These are phyloP conservation scores for Musca vetustissima DNA, from an alignment of 1,140 invertebrate species.

Conservation along the genomic window DNA sequence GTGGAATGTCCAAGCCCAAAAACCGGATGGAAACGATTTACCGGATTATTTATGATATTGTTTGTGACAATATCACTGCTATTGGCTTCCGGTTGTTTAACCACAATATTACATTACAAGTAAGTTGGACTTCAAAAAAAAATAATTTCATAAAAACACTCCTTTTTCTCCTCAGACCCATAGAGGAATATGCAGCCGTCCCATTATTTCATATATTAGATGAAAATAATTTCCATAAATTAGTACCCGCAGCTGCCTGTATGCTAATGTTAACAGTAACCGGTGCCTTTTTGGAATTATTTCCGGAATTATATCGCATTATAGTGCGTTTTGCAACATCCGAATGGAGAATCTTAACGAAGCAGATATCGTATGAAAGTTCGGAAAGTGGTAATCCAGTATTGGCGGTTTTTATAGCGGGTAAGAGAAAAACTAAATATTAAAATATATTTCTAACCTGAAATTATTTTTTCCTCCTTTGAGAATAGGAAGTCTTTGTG, in stretches of 20 bases:
- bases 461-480: background rate
- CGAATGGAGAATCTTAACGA: slow-evolving; percentile 66
- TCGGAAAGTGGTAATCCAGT: slow-evolving; percentile 67
- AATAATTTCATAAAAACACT: too few relatives aligned
- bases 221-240: slow-evolving; percentile 62
- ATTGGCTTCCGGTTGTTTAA: slow-evolving; percentile 44
- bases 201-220: slow-evolving; percentile 65
- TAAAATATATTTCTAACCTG: background rate
- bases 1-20: slow-evolving; percentile 41
- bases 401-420: slow-evolving; percentile 66
- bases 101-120: slow-evolving; percentile 48
- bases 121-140: slow-evolving; percentile 25
- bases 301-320: slow-evolving; percentile 62
- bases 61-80: slow-evolving; percentile 40
- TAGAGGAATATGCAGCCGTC: slow-evolving; percentile 59
- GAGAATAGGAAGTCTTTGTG: slow-evolving; percentile 62
- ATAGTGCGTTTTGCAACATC: slow-evolving; percentile 64
- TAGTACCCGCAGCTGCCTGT: slow-evolving; percentile 63
- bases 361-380: slow-evolving; percentile 66
- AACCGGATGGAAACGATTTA: slow-evolving; percentile 35
- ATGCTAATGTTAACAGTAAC: slow-evolving; percentile 63
- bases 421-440: slow-evolving; percentile 47
- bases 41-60: slow-evolving; percentile 34
- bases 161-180: slow-evolving; percentile 29
- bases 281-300: slow-evolving; percentile 64